Conservation (phyloP, 2,888 invertebrate genomes). For the Noctua pronuba region DNA sequence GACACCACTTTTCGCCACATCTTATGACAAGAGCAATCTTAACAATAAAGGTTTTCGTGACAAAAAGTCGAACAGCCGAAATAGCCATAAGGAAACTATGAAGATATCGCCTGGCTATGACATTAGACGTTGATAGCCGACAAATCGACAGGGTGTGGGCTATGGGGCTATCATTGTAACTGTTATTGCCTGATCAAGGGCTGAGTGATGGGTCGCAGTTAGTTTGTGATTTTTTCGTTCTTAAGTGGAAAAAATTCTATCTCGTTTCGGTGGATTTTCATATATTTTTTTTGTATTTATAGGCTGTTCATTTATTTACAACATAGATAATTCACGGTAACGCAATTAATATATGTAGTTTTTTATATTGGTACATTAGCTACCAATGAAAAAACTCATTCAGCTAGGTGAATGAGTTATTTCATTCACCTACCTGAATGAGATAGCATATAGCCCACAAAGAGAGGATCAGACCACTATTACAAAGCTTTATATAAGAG, state of each 20-base stretch:
- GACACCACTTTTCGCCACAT: neutral
- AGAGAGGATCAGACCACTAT: too few relatives aligned
- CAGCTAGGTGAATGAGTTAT: too few relatives aligned
- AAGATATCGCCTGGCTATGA: slow-evolving; percentile 27
- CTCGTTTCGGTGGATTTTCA: neutral
- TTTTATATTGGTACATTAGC: neutral
- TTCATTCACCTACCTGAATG: too few relatives aligned
- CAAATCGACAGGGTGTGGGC: slow-evolving; percentile 43
- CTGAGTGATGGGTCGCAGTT: neutral
- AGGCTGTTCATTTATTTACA: neutral
- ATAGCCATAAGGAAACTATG: slow-evolving; percentile 35
- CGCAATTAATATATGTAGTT: neutral
- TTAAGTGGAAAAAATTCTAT: neutral
- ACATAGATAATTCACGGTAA: neutral
- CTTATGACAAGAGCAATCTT: slow-evolving; percentile 21
- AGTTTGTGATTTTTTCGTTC: neutral
- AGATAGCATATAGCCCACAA: too few relatives aligned
- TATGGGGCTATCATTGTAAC: slow-evolving; percentile 19
- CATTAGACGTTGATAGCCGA: slow-evolving; percentile 29
- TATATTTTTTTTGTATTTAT: neutral
- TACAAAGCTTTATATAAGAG: too few relatives aligned
- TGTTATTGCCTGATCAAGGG: slow-evolving; percentile 16
- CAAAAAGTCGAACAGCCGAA: slow-evolving; percentile 26
- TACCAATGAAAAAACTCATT: neutral
- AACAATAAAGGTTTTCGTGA: slow-evolving; percentile 27